Percentiles rank a stretch among this genome's conserved stretches.
Conservation (phyloP, 1,140 invertebrate genomes). For the Atta cephalotes region DNA sequence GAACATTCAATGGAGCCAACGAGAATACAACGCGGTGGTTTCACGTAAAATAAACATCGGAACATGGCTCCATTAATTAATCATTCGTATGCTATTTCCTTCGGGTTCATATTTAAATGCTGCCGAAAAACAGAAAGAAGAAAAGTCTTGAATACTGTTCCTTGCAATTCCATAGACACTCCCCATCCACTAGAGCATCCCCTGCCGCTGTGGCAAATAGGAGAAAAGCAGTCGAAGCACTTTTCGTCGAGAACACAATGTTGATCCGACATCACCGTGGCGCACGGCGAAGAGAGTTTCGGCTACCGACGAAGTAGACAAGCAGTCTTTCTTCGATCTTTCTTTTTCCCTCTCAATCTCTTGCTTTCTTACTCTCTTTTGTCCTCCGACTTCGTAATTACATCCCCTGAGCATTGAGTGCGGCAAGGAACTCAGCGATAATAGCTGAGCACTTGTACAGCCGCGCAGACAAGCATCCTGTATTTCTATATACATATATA, state of each 20-base stretch:
- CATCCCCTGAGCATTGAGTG: conserved; percentile 55
- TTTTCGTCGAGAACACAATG: conserved; percentile 59
- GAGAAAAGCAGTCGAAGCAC: conserved; percentile 28
- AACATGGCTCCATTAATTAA: conserved; percentile 57
- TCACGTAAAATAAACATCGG: conserved; percentile 65
- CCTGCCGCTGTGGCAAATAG: neutral
- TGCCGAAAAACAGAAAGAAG: neutral
- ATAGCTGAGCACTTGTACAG: conserved; percentile 45
- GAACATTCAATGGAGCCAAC: conserved; percentile 44
- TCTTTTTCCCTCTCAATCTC: conserved; percentile 19
- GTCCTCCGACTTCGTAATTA: conserved; percentile 66
- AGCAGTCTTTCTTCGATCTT: neutral
- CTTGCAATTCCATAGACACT: neutral
- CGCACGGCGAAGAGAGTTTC: conserved; percentile 18
- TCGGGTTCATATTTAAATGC: conserved; percentile 48
- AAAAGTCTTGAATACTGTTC: conserved; percentile 31
- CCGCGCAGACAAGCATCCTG: neutral
- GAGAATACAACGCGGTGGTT: conserved; percentile 35
- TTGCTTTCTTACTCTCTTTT: conserved; percentile 5
- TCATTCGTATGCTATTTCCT: neutral
- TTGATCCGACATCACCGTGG: conserved; percentile 39
- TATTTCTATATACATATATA: neutral
- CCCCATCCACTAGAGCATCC: neutral
- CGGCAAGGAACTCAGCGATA: conserved; percentile 61
- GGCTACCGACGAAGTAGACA: conserved; percentile 39